Evolutionary conservation across 2,113 vertebrate species (phyloP).

Genomic region (Apteryx owenii): DNA sequence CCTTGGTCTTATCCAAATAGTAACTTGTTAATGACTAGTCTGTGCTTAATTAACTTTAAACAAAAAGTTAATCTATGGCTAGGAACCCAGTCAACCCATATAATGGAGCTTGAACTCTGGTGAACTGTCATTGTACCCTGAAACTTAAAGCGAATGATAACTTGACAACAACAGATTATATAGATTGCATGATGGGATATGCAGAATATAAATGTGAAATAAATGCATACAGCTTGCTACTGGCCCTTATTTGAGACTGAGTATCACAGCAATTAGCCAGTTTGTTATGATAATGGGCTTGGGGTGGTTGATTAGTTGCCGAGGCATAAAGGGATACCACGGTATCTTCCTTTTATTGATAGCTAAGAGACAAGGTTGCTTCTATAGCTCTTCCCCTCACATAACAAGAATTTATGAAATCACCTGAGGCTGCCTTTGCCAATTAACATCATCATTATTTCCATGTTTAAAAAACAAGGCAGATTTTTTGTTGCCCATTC

Average conservation of each 20-base stretch:
- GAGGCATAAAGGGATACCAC: not conserved
- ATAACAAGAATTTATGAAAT: not conserved
- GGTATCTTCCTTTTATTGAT: not conserved
- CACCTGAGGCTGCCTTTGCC: not conserved
- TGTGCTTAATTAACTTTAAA: not conserved
- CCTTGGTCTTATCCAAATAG: not conserved
- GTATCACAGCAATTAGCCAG: not conserved
- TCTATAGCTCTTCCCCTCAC: not conserved
- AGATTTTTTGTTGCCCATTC: not conserved
- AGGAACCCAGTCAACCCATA: not conserved
- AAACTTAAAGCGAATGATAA: not conserved
- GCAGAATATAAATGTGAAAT: not conserved
- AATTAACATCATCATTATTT: conserved; percentile 12
- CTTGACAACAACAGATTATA: not conserved
- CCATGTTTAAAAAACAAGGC: not conserved
- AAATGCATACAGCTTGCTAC: not conserved
- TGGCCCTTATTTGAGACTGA: not conserved
- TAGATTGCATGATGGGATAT: not conserved
- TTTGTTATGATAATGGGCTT: not conserved
- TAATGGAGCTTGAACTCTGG: not conserved
- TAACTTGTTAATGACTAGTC: not conserved
- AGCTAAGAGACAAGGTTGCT: not conserved
- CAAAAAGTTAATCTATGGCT: not conserved
- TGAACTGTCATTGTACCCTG: not conserved
- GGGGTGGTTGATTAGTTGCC: not conserved